These are phyloP conservation scores for Tyrannus savana DNA, from an alignment of 2,113 vertebrate genomes.

Conservation along the genomic window DNA sequence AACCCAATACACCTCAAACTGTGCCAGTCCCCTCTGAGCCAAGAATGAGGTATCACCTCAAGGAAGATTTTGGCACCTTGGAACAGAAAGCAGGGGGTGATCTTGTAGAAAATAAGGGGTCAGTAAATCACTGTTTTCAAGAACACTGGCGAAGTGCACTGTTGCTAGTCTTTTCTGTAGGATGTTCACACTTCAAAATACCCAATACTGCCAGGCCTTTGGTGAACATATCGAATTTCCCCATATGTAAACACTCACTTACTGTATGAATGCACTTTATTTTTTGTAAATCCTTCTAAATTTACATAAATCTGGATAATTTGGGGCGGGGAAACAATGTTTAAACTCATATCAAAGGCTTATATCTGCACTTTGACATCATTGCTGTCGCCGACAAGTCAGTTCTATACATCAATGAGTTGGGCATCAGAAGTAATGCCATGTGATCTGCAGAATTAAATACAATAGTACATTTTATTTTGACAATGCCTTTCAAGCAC, in stretches of 20 bases:
- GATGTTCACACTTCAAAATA: background rate
- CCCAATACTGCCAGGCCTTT: background rate
- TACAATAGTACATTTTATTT: background rate
- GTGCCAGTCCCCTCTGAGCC: background rate
- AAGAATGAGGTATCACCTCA: background rate
- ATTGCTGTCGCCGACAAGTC: background rate
- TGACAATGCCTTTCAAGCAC: background rate
- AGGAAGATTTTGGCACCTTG: background rate
- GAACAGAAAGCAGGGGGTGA: accelerated
- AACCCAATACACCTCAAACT: background rate
- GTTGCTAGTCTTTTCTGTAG: background rate
- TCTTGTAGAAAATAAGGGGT: background rate
- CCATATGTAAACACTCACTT: background rate
- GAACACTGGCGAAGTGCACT: background rate
- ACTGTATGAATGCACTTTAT: background rate
- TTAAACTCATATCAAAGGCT: background rate
- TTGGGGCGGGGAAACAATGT: background rate
- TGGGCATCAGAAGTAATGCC: background rate
- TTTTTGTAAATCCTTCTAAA: background rate
- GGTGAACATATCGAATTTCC: background rate
- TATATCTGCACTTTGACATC: background rate
- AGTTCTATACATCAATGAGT: background rate
- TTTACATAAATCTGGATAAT: background rate
- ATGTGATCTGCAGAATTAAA: background rate
- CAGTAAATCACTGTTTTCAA: background rate